phyloP scores from a whole-genome alignment of 2,797 vertebrate genomes.

The Borostomias antarcticus region DNA sequence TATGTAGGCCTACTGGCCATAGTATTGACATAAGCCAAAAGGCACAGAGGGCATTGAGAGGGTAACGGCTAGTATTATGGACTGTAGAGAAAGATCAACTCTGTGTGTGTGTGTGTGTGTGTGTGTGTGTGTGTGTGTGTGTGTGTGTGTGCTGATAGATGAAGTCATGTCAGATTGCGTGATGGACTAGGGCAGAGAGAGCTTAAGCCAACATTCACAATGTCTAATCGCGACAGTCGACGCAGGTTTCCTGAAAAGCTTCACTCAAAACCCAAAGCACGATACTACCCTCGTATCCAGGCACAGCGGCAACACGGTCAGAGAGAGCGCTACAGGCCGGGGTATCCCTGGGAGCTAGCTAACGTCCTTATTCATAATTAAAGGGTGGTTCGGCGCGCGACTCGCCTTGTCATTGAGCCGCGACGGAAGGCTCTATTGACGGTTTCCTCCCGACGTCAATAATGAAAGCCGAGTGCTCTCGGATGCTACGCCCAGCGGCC shows the following conservation, averaged over 20 bases:
- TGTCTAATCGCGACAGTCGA: background rate
- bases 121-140: background rate
- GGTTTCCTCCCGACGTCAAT: conserved; percentile 45
- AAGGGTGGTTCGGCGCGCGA: conserved; percentile 28
- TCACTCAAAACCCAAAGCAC: background rate
- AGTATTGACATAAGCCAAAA: background rate
- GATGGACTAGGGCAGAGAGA: background rate
- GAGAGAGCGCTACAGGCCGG: conserved; percentile 22
- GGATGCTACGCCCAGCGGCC: conserved; percentile 18
- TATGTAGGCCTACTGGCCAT: background rate
- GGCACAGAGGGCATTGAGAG: background rate
- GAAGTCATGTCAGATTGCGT: background rate
- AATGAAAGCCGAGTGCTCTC: conserved; percentile 48
- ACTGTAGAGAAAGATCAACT: background rate
- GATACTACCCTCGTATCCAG: background rate
- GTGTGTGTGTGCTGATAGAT: background rate
- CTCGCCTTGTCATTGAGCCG: conserved; percentile 11
- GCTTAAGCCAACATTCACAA: background rate
- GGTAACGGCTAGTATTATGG: background rate
- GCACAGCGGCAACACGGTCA: too few relatives aligned
- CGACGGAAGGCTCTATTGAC: conserved; percentile 33
- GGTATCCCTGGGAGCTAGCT: conserved; percentile 45
- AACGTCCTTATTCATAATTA: conserved; percentile 67
- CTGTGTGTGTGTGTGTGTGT: background rate
- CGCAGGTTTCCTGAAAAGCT: background rate